A percentile compares a stretch with the other conserved stretches of the same genome.
Evolutionary conservation across 2,113 vertebrate species (phyloP).

Genomic region (Butorides virescens): DNA sequence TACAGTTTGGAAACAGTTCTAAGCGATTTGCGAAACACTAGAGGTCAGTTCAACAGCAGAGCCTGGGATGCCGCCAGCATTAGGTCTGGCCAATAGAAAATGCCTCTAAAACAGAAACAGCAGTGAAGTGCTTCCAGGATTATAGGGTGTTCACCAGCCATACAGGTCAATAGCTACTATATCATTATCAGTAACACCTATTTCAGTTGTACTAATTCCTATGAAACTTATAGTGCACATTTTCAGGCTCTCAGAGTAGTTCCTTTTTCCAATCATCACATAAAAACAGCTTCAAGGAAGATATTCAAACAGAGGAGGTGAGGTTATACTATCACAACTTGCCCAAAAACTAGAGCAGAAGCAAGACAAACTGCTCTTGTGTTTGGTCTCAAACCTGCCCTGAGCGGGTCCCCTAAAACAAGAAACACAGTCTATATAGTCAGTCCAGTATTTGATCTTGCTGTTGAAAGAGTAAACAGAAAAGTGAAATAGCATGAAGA

Average conservation of each 20-base stretch:
- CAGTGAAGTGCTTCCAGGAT: not conserved
- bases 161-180: not conserved
- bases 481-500: not conserved
- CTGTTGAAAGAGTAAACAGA: not conserved
- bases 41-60: not conserved
- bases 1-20: constrained; percentile 5
- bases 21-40: not conserved
- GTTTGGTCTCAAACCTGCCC: not conserved
- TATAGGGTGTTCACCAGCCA: not conserved
- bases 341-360: not conserved
- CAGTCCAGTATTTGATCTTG: not conserved
- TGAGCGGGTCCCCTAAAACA: not conserved
- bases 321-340: not conserved
- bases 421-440: not conserved
- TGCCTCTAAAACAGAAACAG: not conserved
- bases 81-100: not conserved
- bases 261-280: not conserved
- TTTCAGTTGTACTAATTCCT: not conserved
- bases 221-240: not conserved
- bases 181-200: not conserved
- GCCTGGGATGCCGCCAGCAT: not conserved
- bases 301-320: not conserved
- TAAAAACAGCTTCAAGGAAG: not conserved
- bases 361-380: not conserved
- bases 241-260: not conserved